A percentile compares a stretch with the other conserved stretches of the same genome.
Evolutionary conservation across 2,797 vertebrate species (phyloP).

Genomic region (Enteromius unitaeniatus): DNA sequence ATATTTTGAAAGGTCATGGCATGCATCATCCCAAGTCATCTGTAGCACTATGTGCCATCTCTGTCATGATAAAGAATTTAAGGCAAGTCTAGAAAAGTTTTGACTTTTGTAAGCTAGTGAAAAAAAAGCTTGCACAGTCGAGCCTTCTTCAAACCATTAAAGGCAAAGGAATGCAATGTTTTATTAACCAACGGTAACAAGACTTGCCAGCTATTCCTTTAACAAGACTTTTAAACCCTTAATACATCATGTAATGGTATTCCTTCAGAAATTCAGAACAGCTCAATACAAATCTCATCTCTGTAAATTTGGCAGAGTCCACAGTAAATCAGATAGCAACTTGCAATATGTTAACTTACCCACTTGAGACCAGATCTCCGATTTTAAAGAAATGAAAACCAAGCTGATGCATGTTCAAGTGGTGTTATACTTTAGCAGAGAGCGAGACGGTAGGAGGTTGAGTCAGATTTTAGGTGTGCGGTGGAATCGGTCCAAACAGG

Average conservation of each 20-base stretch:
- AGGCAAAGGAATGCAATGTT: not conserved
- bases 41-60: slow-evolving; percentile 3
- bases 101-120: slow-evolving; percentile 5
- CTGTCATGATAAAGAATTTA: slow-evolving; percentile 31
- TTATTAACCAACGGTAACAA: not conserved
- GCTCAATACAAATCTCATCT: slow-evolving; percentile 45
- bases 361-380: slow-evolving; percentile 7
- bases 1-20: slow-evolving; percentile 30
- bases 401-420: slow-evolving; percentile 15
- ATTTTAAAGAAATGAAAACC: not conserved
- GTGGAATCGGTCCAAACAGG: slow-evolving; percentile 53
- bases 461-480: slow-evolving; percentile 35
- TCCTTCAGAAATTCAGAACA: slow-evolving; percentile 11
- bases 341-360: slow-evolving; percentile 18
- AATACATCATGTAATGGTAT: slow-evolving; percentile 5
- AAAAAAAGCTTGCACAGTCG: not conserved
- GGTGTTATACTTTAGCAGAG: slow-evolving; percentile 10
- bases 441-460: slow-evolving; percentile 17
- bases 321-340: slow-evolving; percentile 12
- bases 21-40: slow-evolving; percentile 21
- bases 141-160: not conserved
- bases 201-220: slow-evolving; percentile 15
- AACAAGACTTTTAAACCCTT: slow-evolving; percentile 18
- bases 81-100: not conserved
- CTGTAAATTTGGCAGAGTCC: slow-evolving; percentile 17